Percentiles rank a stretch among this genome's conserved stretches.
These are phyloP conservation scores for Leistus spinibarbis DNA, from an alignment of 2,888 invertebrate genomes.

Conservation along the genomic window DNA sequence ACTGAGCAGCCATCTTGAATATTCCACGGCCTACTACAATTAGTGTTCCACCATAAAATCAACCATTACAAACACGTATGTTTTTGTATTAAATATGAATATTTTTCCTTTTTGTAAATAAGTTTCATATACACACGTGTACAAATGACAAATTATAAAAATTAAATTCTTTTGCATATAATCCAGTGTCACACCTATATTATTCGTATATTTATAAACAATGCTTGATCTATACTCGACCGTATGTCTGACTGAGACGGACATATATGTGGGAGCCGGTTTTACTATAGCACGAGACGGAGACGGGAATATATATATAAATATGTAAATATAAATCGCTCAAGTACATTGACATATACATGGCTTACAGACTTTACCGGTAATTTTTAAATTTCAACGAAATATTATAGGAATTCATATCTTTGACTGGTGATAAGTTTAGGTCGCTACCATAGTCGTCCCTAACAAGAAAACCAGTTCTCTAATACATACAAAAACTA, in stretches of 20 bases:
- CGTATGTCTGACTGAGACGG: constrained; percentile 18
- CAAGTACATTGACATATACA: constrained; percentile 39
- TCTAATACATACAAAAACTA: too few relatives aligned
- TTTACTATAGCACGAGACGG: neutral
- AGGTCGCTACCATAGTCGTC: too few relatives aligned
- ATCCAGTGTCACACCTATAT: constrained; percentile 35
- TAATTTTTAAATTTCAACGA: neutral
- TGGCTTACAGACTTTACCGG: constrained; percentile 9
- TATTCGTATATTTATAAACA: constrained; percentile 32
- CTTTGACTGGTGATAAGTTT: neutral
- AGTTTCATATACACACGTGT: constrained; percentile 20
- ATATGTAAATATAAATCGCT: constrained; percentile 39
- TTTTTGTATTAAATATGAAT: neutral
- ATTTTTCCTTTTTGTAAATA: neutral
- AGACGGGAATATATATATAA: constrained; percentile 27
- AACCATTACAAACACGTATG: neutral
- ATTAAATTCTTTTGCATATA: constrained; percentile 36
- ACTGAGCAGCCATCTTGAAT: neutral
- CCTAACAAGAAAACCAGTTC: too few relatives aligned
- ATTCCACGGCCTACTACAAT: neutral
- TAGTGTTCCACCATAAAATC: neutral
- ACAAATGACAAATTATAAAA: constrained; percentile 34
- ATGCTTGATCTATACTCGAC: constrained; percentile 14
- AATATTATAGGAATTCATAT: neutral
- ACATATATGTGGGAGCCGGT: constrained; percentile 28